Conservation (phyloP, 2,888 invertebrate species). For the Melanophora roralis region DNA sequence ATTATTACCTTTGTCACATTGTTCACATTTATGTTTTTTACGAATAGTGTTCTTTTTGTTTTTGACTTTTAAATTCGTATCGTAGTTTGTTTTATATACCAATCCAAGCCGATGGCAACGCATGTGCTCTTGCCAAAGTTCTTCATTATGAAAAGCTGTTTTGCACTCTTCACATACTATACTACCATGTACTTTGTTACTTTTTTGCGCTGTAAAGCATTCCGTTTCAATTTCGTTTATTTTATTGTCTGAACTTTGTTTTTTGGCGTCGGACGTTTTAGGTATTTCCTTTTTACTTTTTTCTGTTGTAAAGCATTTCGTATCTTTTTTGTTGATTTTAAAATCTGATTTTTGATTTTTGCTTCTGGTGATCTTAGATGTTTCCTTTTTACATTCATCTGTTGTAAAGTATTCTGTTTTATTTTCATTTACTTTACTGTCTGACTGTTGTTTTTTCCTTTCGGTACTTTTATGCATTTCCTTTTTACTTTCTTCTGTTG, state of each 20-base stretch:
- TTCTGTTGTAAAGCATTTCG: too few species aligned
- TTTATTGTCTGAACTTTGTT: not conserved
- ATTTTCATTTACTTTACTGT: not conserved
- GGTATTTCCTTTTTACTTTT: too few species aligned
- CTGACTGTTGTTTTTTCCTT: not conserved
- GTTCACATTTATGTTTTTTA: conserved; percentile 31
- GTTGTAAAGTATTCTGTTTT: too few species aligned
- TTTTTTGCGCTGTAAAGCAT: not conserved
- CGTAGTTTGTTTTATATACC: conserved; percentile 8
- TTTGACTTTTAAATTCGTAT: not conserved
- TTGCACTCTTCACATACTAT: conserved; percentile 33
- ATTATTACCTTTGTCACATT: conserved; percentile 48
- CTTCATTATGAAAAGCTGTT: not conserved
- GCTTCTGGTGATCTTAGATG: not conserved
- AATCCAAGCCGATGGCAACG: not conserved
- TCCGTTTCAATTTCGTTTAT: not conserved
- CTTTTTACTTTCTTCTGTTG: too few species aligned
- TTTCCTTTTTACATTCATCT: not conserved
- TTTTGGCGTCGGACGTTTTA: not conserved
- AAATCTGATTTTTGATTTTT: too few species aligned
- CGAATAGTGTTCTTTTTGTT: not conserved
- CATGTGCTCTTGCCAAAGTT: conserved; percentile 40
- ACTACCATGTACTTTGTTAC: not conserved
- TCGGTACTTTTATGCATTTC: not conserved
- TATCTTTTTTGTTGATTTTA: too few species aligned